A percentile compares a stretch with the other conserved stretches of the same genome.
Conservation (phyloP, 1,140 invertebrate species). For the Bacillus rossius region DNA sequence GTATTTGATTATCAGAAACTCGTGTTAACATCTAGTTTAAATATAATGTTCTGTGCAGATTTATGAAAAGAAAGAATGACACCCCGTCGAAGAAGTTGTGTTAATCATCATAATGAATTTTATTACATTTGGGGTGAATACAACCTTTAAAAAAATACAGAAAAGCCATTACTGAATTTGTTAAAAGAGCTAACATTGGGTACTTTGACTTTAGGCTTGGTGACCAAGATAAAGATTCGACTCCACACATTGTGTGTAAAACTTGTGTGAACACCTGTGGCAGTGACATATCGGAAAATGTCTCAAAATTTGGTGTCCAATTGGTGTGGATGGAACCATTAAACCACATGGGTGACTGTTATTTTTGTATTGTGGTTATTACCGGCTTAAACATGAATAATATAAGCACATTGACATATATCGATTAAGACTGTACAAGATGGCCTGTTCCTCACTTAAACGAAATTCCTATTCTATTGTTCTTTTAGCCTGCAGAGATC, state of each 20-base stretch:
- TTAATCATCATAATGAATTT: not conserved
- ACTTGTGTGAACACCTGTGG: not conserved
- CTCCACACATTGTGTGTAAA: not conserved
- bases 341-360: conserved; percentile 30
- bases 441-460: conserved; percentile 17
- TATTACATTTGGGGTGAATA: not conserved
- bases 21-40: no score
- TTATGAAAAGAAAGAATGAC: no score
- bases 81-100: not conserved
- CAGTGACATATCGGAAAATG: not conserved
- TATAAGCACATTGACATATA: conserved; percentile 22
- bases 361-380: conserved; percentile 30
- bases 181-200: not conserved
- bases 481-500: not conserved
- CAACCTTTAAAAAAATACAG: not conserved
- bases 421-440: conserved; percentile 20
- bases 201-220: not conserved
- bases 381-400: conserved; percentile 25
- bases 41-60: no score
- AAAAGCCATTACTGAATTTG: not conserved
- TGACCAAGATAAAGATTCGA: not conserved
- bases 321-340: not conserved
- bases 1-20: no score
- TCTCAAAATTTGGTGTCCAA: not conserved
- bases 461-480: conserved; percentile 14